Conservation (phyloP, 1,140 invertebrate genomes). For the Drosophila sucinea region DNA sequence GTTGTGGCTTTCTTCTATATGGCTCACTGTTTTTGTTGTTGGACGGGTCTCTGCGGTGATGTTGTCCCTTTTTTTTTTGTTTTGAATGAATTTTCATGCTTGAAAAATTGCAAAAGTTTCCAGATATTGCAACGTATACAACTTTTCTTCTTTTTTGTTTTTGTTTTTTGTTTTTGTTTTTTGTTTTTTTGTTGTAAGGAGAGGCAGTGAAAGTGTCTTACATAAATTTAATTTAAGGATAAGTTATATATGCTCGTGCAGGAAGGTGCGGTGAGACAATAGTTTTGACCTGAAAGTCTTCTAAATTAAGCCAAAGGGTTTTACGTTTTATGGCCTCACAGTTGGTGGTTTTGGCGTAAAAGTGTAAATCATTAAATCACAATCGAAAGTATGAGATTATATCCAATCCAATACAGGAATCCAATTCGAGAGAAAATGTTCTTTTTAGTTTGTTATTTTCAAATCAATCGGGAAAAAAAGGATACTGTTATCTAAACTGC, state of each 20-base stretch:
- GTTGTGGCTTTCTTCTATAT: background rate
- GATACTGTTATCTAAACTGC: too few species aligned
- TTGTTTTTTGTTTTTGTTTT: slow-evolving; percentile 13
- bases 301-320: slow-evolving; percentile 2
- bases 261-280: slow-evolving; percentile 33
- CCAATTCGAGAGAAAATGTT: background rate
- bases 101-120: slow-evolving; percentile 52
- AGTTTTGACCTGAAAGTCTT: slow-evolving; percentile 38
- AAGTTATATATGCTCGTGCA: slow-evolving; percentile 38
- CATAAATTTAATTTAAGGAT: slow-evolving; percentile 32
- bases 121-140: slow-evolving; percentile 40
- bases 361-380: background rate
- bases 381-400: background rate
- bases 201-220: slow-evolving; percentile 74
- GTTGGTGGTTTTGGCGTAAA: background rate
- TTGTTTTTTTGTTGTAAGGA: slow-evolving; percentile 40
- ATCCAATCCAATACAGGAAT: too few species aligned
- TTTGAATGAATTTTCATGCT: slow-evolving; percentile 43
- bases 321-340: slow-evolving; percentile 7
- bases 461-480: background rate
- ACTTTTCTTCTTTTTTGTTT: slow-evolving; percentile 24
- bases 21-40: slow-evolving; percentile 20
- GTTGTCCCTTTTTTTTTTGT: slow-evolving; percentile 64
- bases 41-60: slow-evolving; percentile 80
- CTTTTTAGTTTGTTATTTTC: background rate